phyloP scores from a whole-genome alignment of 2,113 vertebrate species.

The Antechinus flavipes region DNA sequence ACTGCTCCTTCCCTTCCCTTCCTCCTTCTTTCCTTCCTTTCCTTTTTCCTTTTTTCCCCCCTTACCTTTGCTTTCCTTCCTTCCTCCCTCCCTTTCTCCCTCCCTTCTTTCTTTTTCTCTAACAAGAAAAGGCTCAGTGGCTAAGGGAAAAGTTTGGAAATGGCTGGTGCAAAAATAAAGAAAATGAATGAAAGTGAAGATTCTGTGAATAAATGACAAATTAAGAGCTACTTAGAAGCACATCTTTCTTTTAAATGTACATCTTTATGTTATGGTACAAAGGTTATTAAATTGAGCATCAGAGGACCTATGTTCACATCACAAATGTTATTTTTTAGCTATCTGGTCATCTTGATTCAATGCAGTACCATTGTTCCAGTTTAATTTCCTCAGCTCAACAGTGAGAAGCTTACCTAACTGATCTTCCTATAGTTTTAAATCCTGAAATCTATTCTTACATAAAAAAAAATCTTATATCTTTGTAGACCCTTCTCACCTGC shows the following conservation, averaged over 20 bases:
- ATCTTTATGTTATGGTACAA: background rate
- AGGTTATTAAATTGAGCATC: background rate
- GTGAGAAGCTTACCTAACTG: background rate
- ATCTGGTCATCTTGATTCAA: background rate
- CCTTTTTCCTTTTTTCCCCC: too few relatives aligned
- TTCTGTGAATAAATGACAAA: background rate
- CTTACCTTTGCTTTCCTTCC: too few relatives aligned
- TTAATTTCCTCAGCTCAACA: background rate
- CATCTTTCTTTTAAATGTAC: background rate
- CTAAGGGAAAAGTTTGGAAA: background rate
- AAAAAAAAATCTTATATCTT: background rate
- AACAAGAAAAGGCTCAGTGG: background rate
- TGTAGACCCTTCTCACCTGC: background rate
- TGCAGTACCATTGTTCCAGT: background rate
- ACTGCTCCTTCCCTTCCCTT: background rate
- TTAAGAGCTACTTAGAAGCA: background rate
- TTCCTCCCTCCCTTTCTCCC: background rate
- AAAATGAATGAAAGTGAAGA: background rate
- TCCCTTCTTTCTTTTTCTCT: background rate
- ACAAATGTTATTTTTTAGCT: background rate
- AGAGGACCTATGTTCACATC: background rate
- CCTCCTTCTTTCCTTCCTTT: too few relatives aligned
- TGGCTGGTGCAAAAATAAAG: background rate
- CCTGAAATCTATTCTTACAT: background rate
- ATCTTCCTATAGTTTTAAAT: background rate